These are phyloP conservation scores for Sakesphorus luctuosus DNA, from an alignment of 2,113 vertebrate species.

Conservation along the genomic window DNA sequence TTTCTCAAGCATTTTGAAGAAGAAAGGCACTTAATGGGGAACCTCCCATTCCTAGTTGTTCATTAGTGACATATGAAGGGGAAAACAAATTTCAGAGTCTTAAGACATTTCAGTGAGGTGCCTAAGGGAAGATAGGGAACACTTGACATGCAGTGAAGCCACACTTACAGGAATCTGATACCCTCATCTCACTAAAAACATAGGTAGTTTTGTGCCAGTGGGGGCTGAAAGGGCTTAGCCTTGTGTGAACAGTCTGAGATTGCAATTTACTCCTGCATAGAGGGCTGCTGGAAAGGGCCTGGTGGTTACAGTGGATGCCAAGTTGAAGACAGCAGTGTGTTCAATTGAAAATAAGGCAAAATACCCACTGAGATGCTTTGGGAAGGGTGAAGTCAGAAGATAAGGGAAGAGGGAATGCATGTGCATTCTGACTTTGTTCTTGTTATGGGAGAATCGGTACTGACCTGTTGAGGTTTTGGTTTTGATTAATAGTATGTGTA, in stretches of 20 bases:
- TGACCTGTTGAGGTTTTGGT: neutral
- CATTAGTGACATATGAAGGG: neutral
- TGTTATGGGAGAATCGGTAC: neutral
- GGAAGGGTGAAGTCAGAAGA: neutral
- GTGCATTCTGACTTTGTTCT: neutral
- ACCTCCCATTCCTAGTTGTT: neutral
- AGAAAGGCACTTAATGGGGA: slow-evolving; percentile 1
- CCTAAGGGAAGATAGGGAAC: neutral
- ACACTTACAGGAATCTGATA: neutral
- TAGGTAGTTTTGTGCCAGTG: neutral
- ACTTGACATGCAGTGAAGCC: slow-evolving; percentile 10
- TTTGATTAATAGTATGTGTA: neutral
- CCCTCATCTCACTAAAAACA: neutral
- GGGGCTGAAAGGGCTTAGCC: slow-evolving; percentile 23
- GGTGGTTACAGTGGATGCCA: neutral
- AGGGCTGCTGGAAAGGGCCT: neutral
- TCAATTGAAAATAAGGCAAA: neutral
- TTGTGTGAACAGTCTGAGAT: neutral
- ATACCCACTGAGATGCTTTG: neutral
- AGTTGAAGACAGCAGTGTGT: neutral
- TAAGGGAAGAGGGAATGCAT: neutral
- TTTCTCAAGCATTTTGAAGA: neutral
- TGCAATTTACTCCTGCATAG: slow-evolving; percentile 16
- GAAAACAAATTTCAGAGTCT: neutral
- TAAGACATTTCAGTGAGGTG: neutral